These are phyloP conservation scores for Pimephales promelas DNA, from an alignment of 2,113 vertebrate genomes.

Conservation along the genomic window DNA sequence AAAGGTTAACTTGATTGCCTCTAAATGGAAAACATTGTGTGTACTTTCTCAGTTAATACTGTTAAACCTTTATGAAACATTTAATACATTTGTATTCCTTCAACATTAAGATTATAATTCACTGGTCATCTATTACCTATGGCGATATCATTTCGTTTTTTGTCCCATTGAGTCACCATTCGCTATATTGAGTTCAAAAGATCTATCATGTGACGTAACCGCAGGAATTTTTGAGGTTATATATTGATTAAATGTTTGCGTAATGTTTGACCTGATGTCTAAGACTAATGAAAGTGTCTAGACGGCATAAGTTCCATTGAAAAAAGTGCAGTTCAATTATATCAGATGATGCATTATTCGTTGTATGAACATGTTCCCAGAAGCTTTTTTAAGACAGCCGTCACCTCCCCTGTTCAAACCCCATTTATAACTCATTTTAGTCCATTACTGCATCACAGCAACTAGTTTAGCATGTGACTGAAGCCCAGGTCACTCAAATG, in stretches of 20 bases:
- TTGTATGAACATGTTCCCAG: not conserved
- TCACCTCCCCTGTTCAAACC: not conserved
- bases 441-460: slow-evolving; percentile 52
- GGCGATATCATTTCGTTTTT: not conserved
- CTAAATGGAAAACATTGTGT: too few relatives aligned
- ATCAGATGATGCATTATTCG: not conserved
- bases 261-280: not conserved
- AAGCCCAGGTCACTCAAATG: slow-evolving; percentile 61
- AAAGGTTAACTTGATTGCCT: too few relatives aligned
- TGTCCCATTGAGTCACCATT: not conserved
- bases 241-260: not conserved
- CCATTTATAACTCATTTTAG: not conserved
- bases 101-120: too few relatives aligned
- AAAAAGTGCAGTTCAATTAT: not conserved
- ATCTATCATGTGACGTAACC: slow-evolving; percentile 25
- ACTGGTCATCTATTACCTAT: not conserved
- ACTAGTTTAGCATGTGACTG: slow-evolving; percentile 68
- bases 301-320: not conserved
- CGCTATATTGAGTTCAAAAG: not conserved
- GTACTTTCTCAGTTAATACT: too few relatives aligned
- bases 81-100: too few relatives aligned
- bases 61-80: too few relatives aligned
- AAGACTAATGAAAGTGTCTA: not conserved
- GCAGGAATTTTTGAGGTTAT: not conserved
- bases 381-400: not conserved